phyloP scores from a whole-genome alignment of 1,140 invertebrate genomes.

The Drosophila santomea region DNA sequence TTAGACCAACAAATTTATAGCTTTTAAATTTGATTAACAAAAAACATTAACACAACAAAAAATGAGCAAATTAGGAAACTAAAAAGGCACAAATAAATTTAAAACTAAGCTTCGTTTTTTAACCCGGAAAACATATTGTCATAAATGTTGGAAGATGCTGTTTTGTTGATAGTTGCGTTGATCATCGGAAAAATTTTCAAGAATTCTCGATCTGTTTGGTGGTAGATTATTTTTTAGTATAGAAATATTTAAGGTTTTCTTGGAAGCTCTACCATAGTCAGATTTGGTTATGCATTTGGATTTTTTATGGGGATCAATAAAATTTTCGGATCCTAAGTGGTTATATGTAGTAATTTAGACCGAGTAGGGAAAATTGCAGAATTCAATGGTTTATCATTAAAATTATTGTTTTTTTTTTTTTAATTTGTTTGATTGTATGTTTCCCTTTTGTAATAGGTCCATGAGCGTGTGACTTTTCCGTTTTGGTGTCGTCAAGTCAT shows the following conservation, averaged over 20 bases:
- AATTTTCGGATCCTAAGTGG: not conserved
- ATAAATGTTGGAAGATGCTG: slow-evolving; percentile 17
- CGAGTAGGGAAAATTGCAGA: no score
- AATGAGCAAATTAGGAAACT: slow-evolving; percentile 26
- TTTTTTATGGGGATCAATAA: not conserved
- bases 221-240: not conserved
- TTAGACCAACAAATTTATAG: slow-evolving; percentile 82
- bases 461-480: not conserved
- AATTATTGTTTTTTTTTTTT: not conserved
- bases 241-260: no score
- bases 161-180: slow-evolving; percentile 15
- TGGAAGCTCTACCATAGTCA: not conserved
- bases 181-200: not conserved
- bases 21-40: slow-evolving; percentile 70
- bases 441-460: not conserved
- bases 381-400: not conserved
- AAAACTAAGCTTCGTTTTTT: slow-evolving; percentile 22
- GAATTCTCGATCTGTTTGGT: not conserved
- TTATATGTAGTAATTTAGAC: no score
- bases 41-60: slow-evolving; percentile 55
- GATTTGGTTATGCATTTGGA: not conserved
- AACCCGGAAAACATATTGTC: not conserved
- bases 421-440: not conserved
- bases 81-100: slow-evolving; percentile 56
- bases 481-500: no score